Evolutionary conservation across 2,113 vertebrate species (phyloP).

Genomic region (Myrmophylax atrothorax): DNA sequence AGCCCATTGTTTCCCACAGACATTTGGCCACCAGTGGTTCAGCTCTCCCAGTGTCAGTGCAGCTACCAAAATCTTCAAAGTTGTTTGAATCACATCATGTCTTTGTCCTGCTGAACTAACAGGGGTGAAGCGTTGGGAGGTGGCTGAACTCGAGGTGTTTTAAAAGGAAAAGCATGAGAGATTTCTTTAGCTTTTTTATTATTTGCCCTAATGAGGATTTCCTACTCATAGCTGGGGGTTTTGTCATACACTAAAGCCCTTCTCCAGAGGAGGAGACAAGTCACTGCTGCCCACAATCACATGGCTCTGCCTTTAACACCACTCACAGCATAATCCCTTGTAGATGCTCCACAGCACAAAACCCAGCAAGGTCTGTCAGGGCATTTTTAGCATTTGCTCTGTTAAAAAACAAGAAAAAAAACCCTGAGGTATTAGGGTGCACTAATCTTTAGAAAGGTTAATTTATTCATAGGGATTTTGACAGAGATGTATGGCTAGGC

Average conservation of each 20-base stretch:
- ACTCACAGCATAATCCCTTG: not conserved
- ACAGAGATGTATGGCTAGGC: conserved; percentile 97
- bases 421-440: conserved; percentile 96
- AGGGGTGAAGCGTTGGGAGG: not conserved
- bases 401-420: conserved; percentile 80
- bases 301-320: conserved; percentile 26
- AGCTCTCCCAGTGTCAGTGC: rapidly evolving
- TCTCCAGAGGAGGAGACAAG: not conserved
- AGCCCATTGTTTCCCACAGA: not conserved
- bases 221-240: rapidly evolving
- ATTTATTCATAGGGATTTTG: conserved; percentile 99
- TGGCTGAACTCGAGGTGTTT: not conserved
- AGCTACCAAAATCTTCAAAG: not conserved
- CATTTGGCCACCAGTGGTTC: not conserved
- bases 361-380: conserved; percentile 82
- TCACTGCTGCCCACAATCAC: not conserved
- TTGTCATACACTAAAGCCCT: not conserved
- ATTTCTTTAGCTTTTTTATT: not conserved
- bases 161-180: not conserved
- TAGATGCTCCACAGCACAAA: conserved; percentile 50
- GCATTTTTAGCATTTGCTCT: conserved; percentile 87
- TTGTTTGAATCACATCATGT: not conserved
- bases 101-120: not conserved
- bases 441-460: conserved; percentile 99
- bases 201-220: not conserved